A percentile compares a stretch with the other conserved stretches of the same genome.
These are phyloP conservation scores for Bergia puertoricense DNA, from an alignment of 92 coral and sea anemone genomes.

Conservation along the genomic window DNA sequence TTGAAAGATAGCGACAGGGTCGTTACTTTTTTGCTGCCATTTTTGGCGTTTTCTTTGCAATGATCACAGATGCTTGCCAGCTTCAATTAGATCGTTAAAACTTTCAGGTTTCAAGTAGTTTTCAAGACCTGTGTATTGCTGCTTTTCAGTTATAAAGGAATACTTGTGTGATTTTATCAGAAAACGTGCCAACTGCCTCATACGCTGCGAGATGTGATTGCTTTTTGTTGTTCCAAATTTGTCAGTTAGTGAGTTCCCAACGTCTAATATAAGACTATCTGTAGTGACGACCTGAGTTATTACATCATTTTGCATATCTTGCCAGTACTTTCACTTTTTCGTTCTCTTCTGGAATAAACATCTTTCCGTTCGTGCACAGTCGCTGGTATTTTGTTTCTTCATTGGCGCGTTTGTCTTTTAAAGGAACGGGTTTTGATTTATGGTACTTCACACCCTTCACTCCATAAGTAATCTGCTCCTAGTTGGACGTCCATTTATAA, in stretches of 20 bases:
- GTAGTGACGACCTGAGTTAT: conserved; percentile 39
- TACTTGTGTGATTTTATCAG: conserved; percentile 11
- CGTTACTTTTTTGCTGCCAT: conserved; percentile 40
- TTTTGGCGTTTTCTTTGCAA: conserved; percentile 15
- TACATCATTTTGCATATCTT: conserved; percentile 56
- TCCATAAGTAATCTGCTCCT: too few relatives aligned
- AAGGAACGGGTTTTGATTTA: too few relatives aligned
- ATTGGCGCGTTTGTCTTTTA: too few relatives aligned
- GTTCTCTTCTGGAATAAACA: too few relatives aligned
- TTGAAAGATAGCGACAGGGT: conserved; percentile 55
- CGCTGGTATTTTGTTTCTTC: too few relatives aligned
- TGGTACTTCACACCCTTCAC: too few relatives aligned
- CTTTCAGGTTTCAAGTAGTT: conserved; percentile 49
- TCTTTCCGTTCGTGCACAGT: too few relatives aligned
- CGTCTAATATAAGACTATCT: conserved; percentile 47
- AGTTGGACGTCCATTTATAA: too few relatives aligned
- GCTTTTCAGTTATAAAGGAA: conserved; percentile 6
- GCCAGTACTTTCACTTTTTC: conserved; percentile 9
- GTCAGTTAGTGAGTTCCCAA: conserved; percentile 48
- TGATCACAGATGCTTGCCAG: conserved; percentile 47
- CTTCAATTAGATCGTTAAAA: conserved; percentile 55
- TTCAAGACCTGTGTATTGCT: conserved; percentile 16
- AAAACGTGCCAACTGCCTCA: conserved; percentile 60
- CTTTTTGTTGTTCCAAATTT: conserved; percentile 39
- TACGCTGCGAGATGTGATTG: conserved; percentile 45